These are phyloP conservation scores for Scomberomorus guttatus DNA, from an alignment of 2,797 vertebrate species.

Conservation along the genomic window DNA sequence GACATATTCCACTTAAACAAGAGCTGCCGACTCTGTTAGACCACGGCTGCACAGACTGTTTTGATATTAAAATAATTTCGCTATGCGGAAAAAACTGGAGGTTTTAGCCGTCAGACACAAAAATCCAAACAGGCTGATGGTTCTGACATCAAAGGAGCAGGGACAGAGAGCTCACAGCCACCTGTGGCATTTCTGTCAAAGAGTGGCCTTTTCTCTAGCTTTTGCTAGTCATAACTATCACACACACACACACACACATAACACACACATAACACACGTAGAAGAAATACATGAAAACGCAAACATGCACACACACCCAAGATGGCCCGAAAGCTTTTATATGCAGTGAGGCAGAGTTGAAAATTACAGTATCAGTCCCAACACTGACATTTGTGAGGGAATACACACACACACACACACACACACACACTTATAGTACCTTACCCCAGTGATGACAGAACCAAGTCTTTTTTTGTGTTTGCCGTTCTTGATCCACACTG, in stretches of 20 bases:
- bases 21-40: slow-evolving; percentile 30
- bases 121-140: slow-evolving; percentile 57
- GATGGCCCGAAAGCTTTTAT: slow-evolving; percentile 15
- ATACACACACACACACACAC: slow-evolving; percentile 10
- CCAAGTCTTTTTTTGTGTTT: background rate
- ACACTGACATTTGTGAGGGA: slow-evolving; percentile 10
- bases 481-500: background rate
- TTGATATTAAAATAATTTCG: slow-evolving; percentile 38
- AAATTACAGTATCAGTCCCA: slow-evolving; percentile 32
- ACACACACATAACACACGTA: slow-evolving; percentile 20
- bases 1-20: slow-evolving; percentile 7
- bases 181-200: slow-evolving; percentile 76
- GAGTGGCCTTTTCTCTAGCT: slow-evolving; percentile 71
- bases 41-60: slow-evolving; percentile 37
- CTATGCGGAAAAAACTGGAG: slow-evolving; percentile 33
- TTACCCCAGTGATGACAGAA: slow-evolving; percentile 5
- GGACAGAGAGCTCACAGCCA: slow-evolving; percentile 70
- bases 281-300: slow-evolving; percentile 16
- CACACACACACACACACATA: slow-evolving; percentile 29
- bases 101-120: slow-evolving; percentile 60
- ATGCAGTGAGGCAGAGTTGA: slow-evolving; percentile 9
- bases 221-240: slow-evolving; percentile 42
- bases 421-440: background rate
- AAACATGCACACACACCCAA: slow-evolving; percentile 18
- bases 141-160: slow-evolving; percentile 72